These are phyloP conservation scores for Xyliphius kryptos DNA, from an alignment of 2,113 vertebrate species.

Conservation along the genomic window DNA sequence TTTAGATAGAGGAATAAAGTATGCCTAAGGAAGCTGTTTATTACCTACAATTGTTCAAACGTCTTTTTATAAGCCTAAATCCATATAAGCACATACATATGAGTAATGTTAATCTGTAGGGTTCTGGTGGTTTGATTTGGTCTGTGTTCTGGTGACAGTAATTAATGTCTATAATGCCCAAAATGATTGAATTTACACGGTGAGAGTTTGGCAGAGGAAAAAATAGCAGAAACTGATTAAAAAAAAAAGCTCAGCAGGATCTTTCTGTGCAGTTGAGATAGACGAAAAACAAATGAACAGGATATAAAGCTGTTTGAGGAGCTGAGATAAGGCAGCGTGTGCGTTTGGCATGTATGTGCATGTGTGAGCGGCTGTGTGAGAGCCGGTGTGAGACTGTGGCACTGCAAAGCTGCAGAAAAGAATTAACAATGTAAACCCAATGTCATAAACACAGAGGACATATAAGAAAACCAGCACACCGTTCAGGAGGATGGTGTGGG, in stretches of 20 bases:
- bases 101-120: no score
- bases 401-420: not conserved
- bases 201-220: not conserved
- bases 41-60: not conserved
- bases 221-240: slow-evolving; percentile 15
- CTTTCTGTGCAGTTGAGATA: slow-evolving; percentile 34
- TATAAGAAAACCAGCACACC: no score
- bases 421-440: not conserved
- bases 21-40: not conserved
- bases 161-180: not conserved
- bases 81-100: no score
- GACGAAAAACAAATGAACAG: slow-evolving; percentile 37
- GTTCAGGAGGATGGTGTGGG: no score
- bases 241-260: slow-evolving; percentile 30
- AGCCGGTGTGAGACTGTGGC: not conserved
- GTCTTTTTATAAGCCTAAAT: no score
- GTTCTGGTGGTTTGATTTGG: not conserved
- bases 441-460: no score
- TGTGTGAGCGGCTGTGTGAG: not conserved
- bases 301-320: slow-evolving; percentile 24
- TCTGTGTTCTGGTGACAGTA: not conserved
- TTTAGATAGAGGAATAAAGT: not conserved
- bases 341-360: slow-evolving; percentile 12
- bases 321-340: slow-evolving; percentile 34
- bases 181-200: slow-evolving; percentile 1